These are phyloP conservation scores for Ciconia boyciana DNA, from an alignment of 2,113 vertebrate genomes.

Conservation along the genomic window DNA sequence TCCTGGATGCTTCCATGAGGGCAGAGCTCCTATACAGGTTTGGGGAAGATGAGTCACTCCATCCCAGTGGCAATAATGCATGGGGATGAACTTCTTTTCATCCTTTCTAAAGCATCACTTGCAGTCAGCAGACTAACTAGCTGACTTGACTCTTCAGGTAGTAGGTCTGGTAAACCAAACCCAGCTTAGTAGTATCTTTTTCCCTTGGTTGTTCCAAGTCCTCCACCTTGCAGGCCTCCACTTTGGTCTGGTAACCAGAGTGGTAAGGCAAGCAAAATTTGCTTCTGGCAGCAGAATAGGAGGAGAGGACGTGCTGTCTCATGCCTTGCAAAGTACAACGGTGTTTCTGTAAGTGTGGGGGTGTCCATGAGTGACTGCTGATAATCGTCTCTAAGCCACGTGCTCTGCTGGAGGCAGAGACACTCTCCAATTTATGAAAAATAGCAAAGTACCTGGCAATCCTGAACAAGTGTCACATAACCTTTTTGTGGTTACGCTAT, in stretches of 20 bases:
- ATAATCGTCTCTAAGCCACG: neutral
- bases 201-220: neutral
- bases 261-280: neutral
- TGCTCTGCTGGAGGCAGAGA: neutral
- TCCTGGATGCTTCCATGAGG: neutral
- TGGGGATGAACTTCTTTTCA: neutral
- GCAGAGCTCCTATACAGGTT: neutral
- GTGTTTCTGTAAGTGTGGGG: rapidly evolving
- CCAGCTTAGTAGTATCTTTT: neutral
- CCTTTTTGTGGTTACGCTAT: neutral
- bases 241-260: neutral
- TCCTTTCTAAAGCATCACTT: neutral
- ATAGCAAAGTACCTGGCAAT: neutral
- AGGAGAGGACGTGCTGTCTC: rapidly evolving
- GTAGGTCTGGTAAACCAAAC: neutral
- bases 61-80: neutral
- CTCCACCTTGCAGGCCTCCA: neutral
- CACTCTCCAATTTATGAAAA: neutral
- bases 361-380: neutral
- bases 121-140: neutral
- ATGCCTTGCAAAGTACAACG: neutral
- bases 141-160: neutral
- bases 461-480: neutral
- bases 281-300: neutral
- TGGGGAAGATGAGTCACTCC: neutral